Evolutionary conservation across 2,888 invertebrate genomes (phyloP).

Genomic region (Amorpha juglandis): DNA sequence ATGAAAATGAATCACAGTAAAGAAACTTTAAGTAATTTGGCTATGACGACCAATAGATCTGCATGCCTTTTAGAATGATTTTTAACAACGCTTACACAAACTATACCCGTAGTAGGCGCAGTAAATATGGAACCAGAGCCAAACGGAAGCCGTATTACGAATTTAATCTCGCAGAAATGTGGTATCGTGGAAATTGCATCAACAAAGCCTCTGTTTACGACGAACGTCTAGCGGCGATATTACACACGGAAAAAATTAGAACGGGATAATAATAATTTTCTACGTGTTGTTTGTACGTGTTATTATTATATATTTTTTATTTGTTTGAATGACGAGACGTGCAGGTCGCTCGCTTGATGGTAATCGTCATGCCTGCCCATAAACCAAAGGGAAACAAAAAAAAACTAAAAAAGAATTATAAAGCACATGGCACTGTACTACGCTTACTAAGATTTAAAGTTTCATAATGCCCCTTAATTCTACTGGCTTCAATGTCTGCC

Average conservation of each 20-base stretch:
- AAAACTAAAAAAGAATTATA: no score
- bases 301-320: no score
- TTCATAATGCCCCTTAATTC: no score
- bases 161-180: constrained; percentile 82
- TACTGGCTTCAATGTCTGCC: no score
- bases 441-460: no score
- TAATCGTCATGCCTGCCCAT: no score
- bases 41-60: background rate
- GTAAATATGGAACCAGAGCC: constrained; percentile 66
- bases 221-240: constrained; percentile 61
- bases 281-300: constrained; percentile 23
- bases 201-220: constrained; percentile 74
- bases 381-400: no score
- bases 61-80: constrained; percentile 30
- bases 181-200: constrained; percentile 77
- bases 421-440: no score
- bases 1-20: background rate
- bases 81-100: constrained; percentile 45
- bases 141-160: constrained; percentile 76
- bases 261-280: constrained; percentile 52
- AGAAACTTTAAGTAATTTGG: background rate
- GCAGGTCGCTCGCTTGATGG: no score
- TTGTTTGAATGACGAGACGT: no score
- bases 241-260: constrained; percentile 58
- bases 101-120: constrained; percentile 61